Evolutionary conservation across 2,113 vertebrate genomes (phyloP), one percentile per base, ranked within the genome.

Genomic region (Amblyornis subalaris): DNA sequence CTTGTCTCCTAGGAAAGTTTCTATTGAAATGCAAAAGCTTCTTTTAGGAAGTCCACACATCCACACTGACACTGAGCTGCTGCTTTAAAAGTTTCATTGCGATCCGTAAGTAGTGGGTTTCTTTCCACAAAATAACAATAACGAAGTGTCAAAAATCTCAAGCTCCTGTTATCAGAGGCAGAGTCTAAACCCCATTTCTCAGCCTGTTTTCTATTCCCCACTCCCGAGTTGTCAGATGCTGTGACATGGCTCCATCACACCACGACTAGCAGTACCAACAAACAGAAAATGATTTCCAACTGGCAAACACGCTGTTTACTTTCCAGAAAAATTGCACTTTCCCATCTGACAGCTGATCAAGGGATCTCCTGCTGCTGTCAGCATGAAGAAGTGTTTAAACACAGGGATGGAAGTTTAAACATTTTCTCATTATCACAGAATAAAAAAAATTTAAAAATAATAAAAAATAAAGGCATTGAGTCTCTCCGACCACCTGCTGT

Each of bases 341-440:
- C 96, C 97, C 85, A 95, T 96, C 95, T 98, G 98, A 98, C 98
- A 98, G 98, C 72, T 98, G 98, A 98, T 98, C 98, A 98, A 98
- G 98, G 97, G 93, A 95, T 96, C 95, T 92, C 95, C 97, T 53
- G 92, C 97, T 97, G 97, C 98, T 98, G 98, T 98, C 98, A 98
- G 97, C 97, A 97, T 92, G 97, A 95, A 98, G 97, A 98, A 96
- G 94, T 97, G 97, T 98, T 98, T 98, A 98, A 98, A 98, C 98
- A 97, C 96, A 97, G 88, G 89, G 96, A 98, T 97, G 96, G 97
- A 96, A 98, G 97, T 98, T 98, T 98, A 98, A 98, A 98, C 98
- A 97, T 98, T 98, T 98, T 98, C 98, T 98, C 98, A 98, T 98
- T 98, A 98, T 98, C 98, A 98, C 98, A 96, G 97, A 97, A 98